A percentile compares a stretch with the other conserved stretches of the same genome.
phyloP scores from a whole-genome alignment of 1,140 invertebrate genomes.

The Panagrolaimus sp. region DNA sequence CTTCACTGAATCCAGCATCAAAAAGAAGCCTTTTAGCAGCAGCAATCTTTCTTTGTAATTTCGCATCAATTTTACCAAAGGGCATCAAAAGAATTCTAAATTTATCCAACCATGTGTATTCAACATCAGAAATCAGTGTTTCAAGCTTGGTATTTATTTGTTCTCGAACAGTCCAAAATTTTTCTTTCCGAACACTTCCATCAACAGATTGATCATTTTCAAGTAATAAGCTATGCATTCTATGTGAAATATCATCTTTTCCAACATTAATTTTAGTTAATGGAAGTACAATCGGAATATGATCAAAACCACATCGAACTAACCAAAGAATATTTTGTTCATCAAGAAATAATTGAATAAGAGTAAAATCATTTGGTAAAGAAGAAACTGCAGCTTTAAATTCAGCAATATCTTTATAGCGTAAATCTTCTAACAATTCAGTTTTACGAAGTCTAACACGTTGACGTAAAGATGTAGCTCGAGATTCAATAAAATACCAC shows the following conservation, averaged over 20 bases:
- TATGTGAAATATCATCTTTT: not conserved
- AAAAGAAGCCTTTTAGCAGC: no score
- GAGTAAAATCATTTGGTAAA: not conserved
- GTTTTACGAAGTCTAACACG: not conserved
- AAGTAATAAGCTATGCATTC: not conserved
- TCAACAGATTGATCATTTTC: slow-evolving; percentile 1
- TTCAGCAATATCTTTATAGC: not conserved
- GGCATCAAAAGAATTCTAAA: not conserved
- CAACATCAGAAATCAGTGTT: not conserved
- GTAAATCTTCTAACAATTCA: not conserved
- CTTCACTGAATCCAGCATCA: not conserved
- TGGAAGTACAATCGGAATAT: not conserved
- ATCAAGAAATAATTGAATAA: not conserved
- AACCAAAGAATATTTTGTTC: not conserved
- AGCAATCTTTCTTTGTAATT: no score
- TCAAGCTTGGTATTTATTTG: not conserved
- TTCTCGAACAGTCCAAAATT: not conserved
- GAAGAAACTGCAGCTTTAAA: not conserved
- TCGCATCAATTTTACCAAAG: not conserved
- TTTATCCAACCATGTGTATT: not conserved
- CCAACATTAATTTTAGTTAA: not conserved
- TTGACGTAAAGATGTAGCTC: not conserved
- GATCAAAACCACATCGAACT: not conserved
- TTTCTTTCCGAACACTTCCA: not conserved
- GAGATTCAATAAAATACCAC: slow-evolving; percentile 2